These are phyloP conservation scores for Emydura subglobosa DNA, from an alignment of 2,113 vertebrate species.

Conservation along the genomic window DNA sequence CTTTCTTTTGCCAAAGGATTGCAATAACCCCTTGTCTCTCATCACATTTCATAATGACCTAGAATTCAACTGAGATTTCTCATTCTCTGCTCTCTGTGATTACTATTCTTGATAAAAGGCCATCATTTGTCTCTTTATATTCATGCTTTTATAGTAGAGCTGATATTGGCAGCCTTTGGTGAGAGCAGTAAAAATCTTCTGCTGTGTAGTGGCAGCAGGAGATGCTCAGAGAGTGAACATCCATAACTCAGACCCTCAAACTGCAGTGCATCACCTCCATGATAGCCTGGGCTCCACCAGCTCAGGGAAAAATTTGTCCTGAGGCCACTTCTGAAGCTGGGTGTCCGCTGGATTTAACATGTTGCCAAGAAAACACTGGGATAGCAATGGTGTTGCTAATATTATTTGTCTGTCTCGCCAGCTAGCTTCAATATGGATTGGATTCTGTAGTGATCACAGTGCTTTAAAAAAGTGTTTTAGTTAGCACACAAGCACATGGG, in stretches of 20 bases:
- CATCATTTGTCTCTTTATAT: not conserved
- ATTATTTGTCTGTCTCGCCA: not conserved
- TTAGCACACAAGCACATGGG: slow-evolving; percentile 3
- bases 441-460: not conserved
- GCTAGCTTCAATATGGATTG: not conserved
- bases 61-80: not conserved
- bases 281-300: not conserved
- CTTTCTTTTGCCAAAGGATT: not conserved
- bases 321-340: not conserved
- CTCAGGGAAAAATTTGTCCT: not conserved
- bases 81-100: not conserved
- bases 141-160: not conserved
- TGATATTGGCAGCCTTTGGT: not conserved
- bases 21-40: not conserved
- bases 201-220: not conserved
- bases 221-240: not conserved
- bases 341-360: not conserved
- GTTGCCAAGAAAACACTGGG: not conserved
- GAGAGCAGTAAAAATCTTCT: not conserved
- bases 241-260: not conserved
- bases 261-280: not conserved
- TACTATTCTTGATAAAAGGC: not conserved
- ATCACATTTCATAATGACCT: not conserved
- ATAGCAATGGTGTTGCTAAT: not conserved
- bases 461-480: not conserved